phyloP scores from a whole-genome alignment of 2,888 invertebrate species.

The Limnephilus rhombicus region DNA sequence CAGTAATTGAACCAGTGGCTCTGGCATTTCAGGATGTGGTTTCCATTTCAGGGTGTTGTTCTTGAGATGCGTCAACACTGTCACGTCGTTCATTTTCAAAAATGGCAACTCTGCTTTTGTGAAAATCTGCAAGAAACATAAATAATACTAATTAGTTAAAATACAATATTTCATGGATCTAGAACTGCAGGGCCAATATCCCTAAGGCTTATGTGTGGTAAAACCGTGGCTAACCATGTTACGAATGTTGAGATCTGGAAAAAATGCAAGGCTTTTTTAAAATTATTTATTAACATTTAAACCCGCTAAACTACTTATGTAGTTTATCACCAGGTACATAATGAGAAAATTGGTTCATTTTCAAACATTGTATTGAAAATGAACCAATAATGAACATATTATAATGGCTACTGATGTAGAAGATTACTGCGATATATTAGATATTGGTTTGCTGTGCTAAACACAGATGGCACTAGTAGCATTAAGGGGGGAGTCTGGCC shows the following conservation, averaged over 20 bases:
- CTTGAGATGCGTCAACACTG: slow-evolving; percentile 82
- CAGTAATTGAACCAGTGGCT: slow-evolving; percentile 79
- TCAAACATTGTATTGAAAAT: no score
- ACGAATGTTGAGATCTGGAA: neutral
- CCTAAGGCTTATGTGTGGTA: neutral
- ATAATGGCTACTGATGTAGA: no score
- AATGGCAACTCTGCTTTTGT: slow-evolving; percentile 76
- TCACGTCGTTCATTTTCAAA: slow-evolving; percentile 86
- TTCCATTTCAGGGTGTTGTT: slow-evolving; percentile 83
- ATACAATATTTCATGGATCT: neutral
- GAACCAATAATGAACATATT: no score
- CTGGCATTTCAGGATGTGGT: slow-evolving; percentile 81
- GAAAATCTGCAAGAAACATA: slow-evolving; percentile 71
- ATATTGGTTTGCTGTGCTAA: no score
- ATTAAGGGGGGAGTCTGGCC: no score
- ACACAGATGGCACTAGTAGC: no score
- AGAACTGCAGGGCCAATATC: neutral
- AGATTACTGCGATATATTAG: no score
- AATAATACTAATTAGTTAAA: neutral
- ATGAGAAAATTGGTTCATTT: no score
- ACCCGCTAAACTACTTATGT: no score
- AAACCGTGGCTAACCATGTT: neutral
- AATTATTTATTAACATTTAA: no score
- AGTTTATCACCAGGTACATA: no score
- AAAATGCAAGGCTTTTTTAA: no score